Evolutionary conservation across 2,888 invertebrate species (phyloP).

Genomic region (Cyrtodaria siliqua): DNA sequence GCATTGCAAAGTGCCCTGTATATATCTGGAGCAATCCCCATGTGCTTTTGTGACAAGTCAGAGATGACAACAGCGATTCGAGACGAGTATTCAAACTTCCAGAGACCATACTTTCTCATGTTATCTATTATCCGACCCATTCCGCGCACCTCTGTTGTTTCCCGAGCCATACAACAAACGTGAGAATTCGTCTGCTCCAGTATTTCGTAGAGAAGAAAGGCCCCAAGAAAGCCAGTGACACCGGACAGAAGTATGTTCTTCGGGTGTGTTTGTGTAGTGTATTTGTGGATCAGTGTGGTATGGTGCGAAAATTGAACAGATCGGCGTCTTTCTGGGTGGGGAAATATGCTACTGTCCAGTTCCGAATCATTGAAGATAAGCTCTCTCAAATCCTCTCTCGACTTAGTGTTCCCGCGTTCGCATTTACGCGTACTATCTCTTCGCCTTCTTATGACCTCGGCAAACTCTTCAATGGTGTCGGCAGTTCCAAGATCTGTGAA

Average conservation of each 20-base stretch:
- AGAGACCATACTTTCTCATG: slow-evolving; percentile 70
- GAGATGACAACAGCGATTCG: slow-evolving; percentile 72
- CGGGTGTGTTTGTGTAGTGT: slow-evolving; percentile 44
- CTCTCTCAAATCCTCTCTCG: slow-evolving; percentile 55
- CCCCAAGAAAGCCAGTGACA: slow-evolving; percentile 74
- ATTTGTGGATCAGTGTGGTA: slow-evolving; percentile 39
- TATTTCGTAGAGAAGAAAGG: slow-evolving; percentile 67
- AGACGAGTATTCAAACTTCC: slow-evolving; percentile 67
- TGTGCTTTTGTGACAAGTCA: slow-evolving; percentile 66
- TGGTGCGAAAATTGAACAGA: slow-evolving; percentile 57
- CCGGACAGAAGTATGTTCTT: slow-evolving; percentile 72
- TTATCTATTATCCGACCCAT: slow-evolving; percentile 71
- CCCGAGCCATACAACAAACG: slow-evolving; percentile 75
- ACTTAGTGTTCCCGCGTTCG: slow-evolving; percentile 26
- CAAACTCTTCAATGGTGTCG: slow-evolving; percentile 71
- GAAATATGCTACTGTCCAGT: slow-evolving; percentile 41
- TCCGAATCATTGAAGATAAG: slow-evolving; percentile 65
- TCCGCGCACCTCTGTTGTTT: slow-evolving; percentile 67
- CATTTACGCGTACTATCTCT: slow-evolving; percentile 50
- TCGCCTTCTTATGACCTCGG: slow-evolving; percentile 64
- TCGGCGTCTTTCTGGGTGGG: slow-evolving; percentile 51
- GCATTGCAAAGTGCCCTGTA: slow-evolving; percentile 65
- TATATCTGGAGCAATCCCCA: slow-evolving; percentile 71
- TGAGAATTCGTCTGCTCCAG: slow-evolving; percentile 69
- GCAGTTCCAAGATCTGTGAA: slow-evolving; percentile 71